A percentile compares a stretch with the other conserved stretches of the same genome.
These are phyloP conservation scores for Ornithorhynchus anatinus DNA, from an alignment of 2,113 vertebrate genomes.

Conservation along the genomic window DNA sequence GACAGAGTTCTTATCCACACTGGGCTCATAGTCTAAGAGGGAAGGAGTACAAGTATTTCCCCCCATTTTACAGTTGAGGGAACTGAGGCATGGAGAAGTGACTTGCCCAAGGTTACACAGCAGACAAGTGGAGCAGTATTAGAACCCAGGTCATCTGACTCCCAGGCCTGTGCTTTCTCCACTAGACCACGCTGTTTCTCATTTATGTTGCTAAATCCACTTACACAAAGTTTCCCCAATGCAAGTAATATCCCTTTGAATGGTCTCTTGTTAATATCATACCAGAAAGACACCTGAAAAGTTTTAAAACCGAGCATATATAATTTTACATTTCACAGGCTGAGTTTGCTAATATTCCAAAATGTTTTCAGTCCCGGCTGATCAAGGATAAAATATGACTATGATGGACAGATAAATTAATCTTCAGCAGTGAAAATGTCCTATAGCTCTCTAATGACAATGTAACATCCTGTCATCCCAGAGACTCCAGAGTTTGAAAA, in stretches of 20 bases:
- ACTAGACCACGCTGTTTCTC: no score
- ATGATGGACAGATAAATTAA: conserved; percentile 48
- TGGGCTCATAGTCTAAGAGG: no score
- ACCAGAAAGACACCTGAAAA: conserved; percentile 24
- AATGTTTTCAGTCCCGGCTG: conserved; percentile 35
- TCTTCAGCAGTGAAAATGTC: conserved; percentile 5
- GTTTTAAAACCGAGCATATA: conserved; percentile 30
- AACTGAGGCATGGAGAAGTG: not conserved
- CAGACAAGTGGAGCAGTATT: not conserved
- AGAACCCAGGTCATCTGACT: no score
- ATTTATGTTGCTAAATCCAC: no score
- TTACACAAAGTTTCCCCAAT: not conserved
- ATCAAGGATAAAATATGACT: conserved; percentile 42
- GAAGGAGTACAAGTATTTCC: not conserved
- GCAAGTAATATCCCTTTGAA: not conserved
- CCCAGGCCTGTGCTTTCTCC: no score
- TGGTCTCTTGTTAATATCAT: not conserved
- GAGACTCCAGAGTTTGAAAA: conserved; percentile 9
- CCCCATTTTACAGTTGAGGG: not conserved
- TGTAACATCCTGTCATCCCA: conserved; percentile 10
- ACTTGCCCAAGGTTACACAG: not conserved
- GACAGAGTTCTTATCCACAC: no score
- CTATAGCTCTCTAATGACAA: conserved; percentile 16
- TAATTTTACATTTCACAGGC: conserved; percentile 27
- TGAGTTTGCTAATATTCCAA: conserved; percentile 17